phyloP scores from a whole-genome alignment of 2,113 vertebrate species.

The Tylochromis polylepis region DNA sequence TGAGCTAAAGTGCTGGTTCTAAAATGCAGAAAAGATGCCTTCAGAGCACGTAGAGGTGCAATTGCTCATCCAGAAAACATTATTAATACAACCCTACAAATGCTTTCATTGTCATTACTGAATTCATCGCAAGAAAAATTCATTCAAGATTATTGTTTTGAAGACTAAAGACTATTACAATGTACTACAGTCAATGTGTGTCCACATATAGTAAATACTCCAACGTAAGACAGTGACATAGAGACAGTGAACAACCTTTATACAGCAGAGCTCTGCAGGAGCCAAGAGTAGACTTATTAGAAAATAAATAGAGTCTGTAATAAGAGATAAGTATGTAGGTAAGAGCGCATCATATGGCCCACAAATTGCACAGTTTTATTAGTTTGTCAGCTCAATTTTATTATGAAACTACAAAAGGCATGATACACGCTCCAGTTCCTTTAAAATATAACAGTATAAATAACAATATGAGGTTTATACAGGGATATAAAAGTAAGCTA shows the following conservation, averaged over 20 bases:
- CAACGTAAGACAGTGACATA: background rate
- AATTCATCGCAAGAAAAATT: background rate
- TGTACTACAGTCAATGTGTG: background rate
- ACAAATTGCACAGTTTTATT: background rate
- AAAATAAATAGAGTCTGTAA: background rate
- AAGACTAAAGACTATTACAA: background rate
- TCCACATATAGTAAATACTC: background rate
- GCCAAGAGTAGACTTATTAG: background rate
- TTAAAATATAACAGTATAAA: background rate
- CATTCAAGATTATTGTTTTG: background rate
- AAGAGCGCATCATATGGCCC: background rate
- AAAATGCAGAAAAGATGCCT: background rate
- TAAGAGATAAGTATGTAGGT: background rate
- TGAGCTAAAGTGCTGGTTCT: conserved; percentile 72
- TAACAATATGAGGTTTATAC: background rate
- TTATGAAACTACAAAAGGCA: background rate
- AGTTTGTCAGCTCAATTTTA: background rate
- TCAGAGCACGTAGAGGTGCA: background rate
- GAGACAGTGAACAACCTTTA: background rate
- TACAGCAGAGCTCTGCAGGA: background rate
- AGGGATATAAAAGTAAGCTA: background rate
- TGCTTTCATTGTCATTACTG: background rate
- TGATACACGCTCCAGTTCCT: background rate
- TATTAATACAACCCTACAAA: background rate
- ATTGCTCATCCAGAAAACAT: background rate